phyloP scores from a whole-genome alignment of 2,797 vertebrate genomes.

The Myotis pilosus region DNA sequence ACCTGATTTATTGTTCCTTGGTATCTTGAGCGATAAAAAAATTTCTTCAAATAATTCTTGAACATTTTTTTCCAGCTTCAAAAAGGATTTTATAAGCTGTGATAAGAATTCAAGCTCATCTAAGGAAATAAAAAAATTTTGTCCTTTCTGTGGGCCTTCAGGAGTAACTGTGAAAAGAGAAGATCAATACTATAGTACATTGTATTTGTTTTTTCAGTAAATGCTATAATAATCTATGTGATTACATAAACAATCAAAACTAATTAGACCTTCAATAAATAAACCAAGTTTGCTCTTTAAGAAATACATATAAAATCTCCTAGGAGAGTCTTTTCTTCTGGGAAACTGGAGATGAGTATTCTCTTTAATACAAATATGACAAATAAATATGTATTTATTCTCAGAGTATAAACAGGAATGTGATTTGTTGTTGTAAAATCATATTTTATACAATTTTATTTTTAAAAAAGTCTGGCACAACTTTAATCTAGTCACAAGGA shows the following conservation, averaged over 20 bases:
- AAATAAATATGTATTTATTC: constrained; percentile 33
- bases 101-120: constrained; percentile 91
- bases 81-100: constrained; percentile 87
- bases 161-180: constrained; percentile 84
- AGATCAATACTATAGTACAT: constrained; percentile 36
- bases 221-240: background rate
- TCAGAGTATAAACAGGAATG: constrained; percentile 15
- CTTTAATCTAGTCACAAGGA: constrained; percentile 27
- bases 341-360: constrained; percentile 16
- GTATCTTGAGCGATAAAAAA: constrained; percentile 85
- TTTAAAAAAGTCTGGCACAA: background rate
- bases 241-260: constrained; percentile 37
- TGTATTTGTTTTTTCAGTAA: constrained; percentile 47
- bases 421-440: background rate
- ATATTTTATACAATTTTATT: background rate
- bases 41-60: constrained; percentile 87
- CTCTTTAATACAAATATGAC: constrained; percentile 23
- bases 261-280: constrained; percentile 2
- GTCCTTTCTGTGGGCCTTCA: constrained; percentile 84
- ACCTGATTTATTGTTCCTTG: constrained; percentile 88
- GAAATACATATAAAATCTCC: constrained; percentile 20
- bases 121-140: constrained; percentile 88
- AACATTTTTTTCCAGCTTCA: constrained; percentile 89
- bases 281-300: constrained; percentile 35
- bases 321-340: background rate